Evolutionary conservation across 2,888 invertebrate species (phyloP), one percentile per base, ranked within the genome.

Genomic region (Trichogramma evanescens): DNA sequence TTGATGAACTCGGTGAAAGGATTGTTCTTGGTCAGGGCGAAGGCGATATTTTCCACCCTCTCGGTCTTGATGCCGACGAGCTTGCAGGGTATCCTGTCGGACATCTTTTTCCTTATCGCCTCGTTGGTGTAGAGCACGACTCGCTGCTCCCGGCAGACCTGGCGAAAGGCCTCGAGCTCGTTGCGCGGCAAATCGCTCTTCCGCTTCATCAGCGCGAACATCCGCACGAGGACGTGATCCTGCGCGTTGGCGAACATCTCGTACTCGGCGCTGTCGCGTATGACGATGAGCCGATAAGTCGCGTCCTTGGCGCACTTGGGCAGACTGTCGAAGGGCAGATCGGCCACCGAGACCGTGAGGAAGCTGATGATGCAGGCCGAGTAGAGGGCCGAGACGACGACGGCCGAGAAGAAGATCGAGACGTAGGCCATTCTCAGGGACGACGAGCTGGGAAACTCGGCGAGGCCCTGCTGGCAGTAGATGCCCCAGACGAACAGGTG

Each of bases 381-480:
- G 45, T 63, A 65, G 44, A 62, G 6, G 1, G 62, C 60, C 7
- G 61, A 60, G 4, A 65, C 40, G 10, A 65, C 50, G 1, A 65
- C 41, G 1, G 63, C 58, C 1, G 59, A 64, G 40, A 62, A 55
- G 26, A 64, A 58, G 40, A 64, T 55, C 6, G 62, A 64, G 5
- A 65, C 56, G 46, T 62, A 63, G 1, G 63, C 62, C 45, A 65
- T 62, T 56, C 63, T 63, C 6, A 59, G 44, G 7, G 65, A 45
- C 7, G 62, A 58, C 8, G 56, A 39, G 6, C 13, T 13, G 4
- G 63, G 63, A 56, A 62, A 61, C 8, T 62, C 65, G 63, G 9
- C 0, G 6, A 58, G n/a, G 45, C 69, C 69, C 60, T 70, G 70
- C 50, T 67, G 68, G 45, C 70, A 70, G 46, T 68, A 68, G n/a